Percentiles rank a stretch among this genome's conserved stretches.
phyloP scores from a whole-genome alignment of 1,140 invertebrate genomes.

The Hyposmocoma kahamanoa region DNA sequence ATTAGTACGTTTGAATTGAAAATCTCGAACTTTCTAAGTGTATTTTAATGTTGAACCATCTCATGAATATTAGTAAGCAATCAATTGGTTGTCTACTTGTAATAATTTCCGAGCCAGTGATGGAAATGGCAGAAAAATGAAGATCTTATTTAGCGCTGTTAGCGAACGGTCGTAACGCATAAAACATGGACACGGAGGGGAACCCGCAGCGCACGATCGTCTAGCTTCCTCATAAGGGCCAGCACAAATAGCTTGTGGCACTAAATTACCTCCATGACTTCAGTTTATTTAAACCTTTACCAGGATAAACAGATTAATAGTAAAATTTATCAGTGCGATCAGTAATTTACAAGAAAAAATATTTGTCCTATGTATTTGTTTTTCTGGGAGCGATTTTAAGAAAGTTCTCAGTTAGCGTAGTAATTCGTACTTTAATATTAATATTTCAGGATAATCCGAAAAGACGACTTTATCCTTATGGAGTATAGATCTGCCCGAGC shows the following conservation, averaged over 20 bases:
- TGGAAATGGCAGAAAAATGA: background rate
- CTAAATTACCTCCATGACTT: slow-evolving; percentile 19
- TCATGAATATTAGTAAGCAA: background rate
- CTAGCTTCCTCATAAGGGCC: slow-evolving; percentile 11
- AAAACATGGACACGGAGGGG: slow-evolving; percentile 19
- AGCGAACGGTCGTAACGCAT: slow-evolving; percentile 3
- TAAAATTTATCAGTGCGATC: no score
- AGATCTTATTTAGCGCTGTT: background rate
- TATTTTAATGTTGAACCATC: slow-evolving; percentile 1
- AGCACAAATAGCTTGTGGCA: slow-evolving; percentile 16
- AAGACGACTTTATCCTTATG: background rate
- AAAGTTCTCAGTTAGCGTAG: no score
- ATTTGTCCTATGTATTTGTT: no score
- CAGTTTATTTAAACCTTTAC: slow-evolving; percentile 23
- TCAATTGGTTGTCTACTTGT: background rate
- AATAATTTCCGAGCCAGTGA: background rate
- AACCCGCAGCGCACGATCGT: slow-evolving; percentile 3
- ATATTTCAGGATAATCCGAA: slow-evolving; percentile 1
- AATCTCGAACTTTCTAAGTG: slow-evolving; percentile 10
- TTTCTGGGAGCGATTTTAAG: no score
- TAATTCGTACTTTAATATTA: background rate
- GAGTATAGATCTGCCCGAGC: slow-evolving; percentile 16
- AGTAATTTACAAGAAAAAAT: no score
- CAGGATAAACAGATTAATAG: no score
- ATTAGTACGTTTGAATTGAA: slow-evolving; percentile 11